phyloP scores from a whole-genome alignment of 2,113 vertebrate genomes.

The Ictalurus punctatus region DNA sequence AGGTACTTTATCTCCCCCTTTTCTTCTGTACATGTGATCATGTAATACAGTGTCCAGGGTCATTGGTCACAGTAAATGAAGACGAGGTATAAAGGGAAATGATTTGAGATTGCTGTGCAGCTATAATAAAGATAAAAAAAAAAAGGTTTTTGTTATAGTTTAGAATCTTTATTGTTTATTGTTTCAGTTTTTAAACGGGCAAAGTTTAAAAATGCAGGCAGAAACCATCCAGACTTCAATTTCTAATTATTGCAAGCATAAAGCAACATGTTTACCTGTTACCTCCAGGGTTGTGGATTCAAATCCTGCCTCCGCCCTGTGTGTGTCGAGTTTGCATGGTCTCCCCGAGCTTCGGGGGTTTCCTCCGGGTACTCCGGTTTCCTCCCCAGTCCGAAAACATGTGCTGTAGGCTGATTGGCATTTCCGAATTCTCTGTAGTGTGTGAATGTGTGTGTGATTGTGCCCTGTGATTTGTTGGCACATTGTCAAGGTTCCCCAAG shows the following conservation, averaged over 20 bases:
- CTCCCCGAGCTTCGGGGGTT: no score
- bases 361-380: no score
- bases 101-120: neutral
- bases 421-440: no score
- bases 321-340: no score
- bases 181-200: no score
- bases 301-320: no score
- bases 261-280: neutral
- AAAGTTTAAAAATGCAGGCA: neutral
- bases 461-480: no score
- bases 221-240: neutral
- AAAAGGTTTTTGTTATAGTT: neutral
- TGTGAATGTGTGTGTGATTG: no score
- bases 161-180: neutral
- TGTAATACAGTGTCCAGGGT: neutral
- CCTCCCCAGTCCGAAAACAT: no score
- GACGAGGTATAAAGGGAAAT: neutral
- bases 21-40: neutral
- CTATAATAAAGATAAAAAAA: neutral
- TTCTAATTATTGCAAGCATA: neutral
- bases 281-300: no score
- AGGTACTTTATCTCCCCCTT: neutral
- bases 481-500: no score
- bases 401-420: no score
- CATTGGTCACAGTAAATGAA: neutral